Base-by-base conservation (phyloP, 2,888 invertebrate genomes). In the Hetaerina titia region DNA sequence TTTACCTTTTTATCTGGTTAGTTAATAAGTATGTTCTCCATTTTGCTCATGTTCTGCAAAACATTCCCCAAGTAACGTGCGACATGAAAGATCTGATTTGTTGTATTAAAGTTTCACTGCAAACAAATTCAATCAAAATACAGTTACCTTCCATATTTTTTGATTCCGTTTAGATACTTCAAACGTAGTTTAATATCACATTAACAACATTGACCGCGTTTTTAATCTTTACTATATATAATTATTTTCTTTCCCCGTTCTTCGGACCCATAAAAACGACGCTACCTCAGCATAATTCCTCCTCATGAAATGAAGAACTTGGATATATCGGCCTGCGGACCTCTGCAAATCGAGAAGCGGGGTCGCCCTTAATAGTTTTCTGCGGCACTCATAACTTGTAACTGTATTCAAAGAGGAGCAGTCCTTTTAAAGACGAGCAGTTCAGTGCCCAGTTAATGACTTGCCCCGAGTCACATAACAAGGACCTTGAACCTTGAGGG, bases 401-500 rank as follows among this genome's bases (percentile, higher is more conserved):
- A 81, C 81, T 81, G 81, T 81, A 13, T 15, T 22, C 15, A 25
- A n/a, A n/a, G 69, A 81, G 31, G 81, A 8, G 11, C 81, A 15
- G 31, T 11, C 25, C 81, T 22, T 81, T 81, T 81, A 81, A 22
- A 81, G 81, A 31, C 11, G 81, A 15, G 81, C 81, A 81, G 22
- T 31, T 81, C 81, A 81, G 81, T 13, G 81, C 25, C 81, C 31
- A 15, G 31, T 1, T 31, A 81, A 81, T 31, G 81, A 81, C 81
- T 81, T 13, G 69, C 69, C 69, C 69, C 69, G 69, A 69, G 69
- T 81, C 25, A 22, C 31, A 81, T 81, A 22, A 81, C 31, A 81
- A 31, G 81, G 81, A 31, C 81, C 81, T 81, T 81, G 81, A 81
- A 81, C 81, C 81, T 81, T 31, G 81, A 81, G 31, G 25, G 81